Base-by-base conservation (phyloP, 2,888 invertebrate genomes). In the Troides oblongomaculatus region DNA sequence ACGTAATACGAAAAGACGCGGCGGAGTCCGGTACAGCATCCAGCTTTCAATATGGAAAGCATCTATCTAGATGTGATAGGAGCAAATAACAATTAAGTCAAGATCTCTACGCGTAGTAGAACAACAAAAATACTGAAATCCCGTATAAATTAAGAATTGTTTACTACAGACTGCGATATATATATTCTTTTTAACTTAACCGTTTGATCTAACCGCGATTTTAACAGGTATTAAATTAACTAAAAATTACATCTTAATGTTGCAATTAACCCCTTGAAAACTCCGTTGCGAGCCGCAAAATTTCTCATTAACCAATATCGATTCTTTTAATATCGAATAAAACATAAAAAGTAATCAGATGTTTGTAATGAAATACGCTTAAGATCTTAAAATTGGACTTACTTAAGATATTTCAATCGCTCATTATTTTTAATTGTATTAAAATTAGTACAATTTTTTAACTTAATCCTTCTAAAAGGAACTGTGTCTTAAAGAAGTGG, bases 231-330 rank as follows among this genome's bases (percentile, higher is more conserved):
- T 46, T 46, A 46, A 46, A 18, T n/a, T 53, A n/a, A 18, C 3
- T 6, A 53, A n/a, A 53, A 53, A n/a, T 53, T n/a, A 53, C n/a
- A n/a, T 53, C 12, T n/a, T 53, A 53, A 53, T n/a, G 53, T 53
- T 53, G 8, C n/a, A 53, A 53, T 53, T 53, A 53, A 53, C 53
- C 53, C 53, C 1, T 53, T 18, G 7, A 53, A n/a, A 53, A 3
- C 43, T 17, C 57, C n/a, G 39, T 23, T 10, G 39, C 21, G 43
- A 23, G 64, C 57, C 30, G 58, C 43, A 10, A 64, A 64, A 64
- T 64, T 64, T 43, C 64, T 64, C 57, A 58, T 64, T 64, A 64
- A 21, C 39, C 57, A 58, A 64, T 58, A 58, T 58, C 64, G 58
- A 58, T 58, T 39, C 57, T 53, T 18, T 53, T 6, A 53, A 53